Conservation (phyloP, 37 sponge, comb jelly and placozoan species). For the Diacarnus erythraeanus region DNA sequence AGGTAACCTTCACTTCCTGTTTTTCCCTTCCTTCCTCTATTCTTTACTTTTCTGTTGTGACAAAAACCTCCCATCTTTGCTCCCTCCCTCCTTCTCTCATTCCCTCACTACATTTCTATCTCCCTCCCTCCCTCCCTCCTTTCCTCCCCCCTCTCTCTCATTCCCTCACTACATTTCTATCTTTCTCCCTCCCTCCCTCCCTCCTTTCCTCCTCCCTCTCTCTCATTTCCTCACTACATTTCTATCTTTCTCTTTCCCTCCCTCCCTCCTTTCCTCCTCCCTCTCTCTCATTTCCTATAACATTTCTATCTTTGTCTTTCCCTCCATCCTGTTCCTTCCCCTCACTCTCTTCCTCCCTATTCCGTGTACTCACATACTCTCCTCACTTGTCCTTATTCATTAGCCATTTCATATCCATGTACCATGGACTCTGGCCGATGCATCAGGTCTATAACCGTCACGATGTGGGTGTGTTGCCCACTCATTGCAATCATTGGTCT, state of each 20-base stretch:
- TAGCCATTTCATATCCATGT: not conserved
- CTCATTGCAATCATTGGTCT: slow-evolving; percentile 8
- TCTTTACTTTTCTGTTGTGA: not conserved
- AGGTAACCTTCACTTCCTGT: not conserved
- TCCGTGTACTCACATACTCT: too few species aligned
- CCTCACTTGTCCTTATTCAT: not conserved
- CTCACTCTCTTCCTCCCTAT: not conserved
- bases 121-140: not conserved
- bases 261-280: not conserved
- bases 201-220: not conserved
- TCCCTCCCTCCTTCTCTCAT: slow-evolving; percentile 5
- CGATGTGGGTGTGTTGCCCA: not conserved
- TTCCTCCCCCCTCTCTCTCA: slow-evolving; percentile 1
- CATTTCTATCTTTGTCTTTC: too few species aligned
- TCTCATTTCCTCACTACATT: not conserved
- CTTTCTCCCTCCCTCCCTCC: not conserved
- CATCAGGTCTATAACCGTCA: not conserved
- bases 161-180: not conserved
- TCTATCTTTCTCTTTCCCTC: not conserved
- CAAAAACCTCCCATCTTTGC: not conserved
- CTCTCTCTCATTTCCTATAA: too few species aligned
- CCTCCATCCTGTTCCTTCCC: not conserved
- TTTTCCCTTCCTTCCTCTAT: not conserved
- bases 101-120: not conserved
- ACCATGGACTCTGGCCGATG: not conserved